Evolutionary conservation across 2,888 invertebrate species (phyloP), one percentile per base, ranked within the genome.

Genomic region (Limnephilus auricula): DNA sequence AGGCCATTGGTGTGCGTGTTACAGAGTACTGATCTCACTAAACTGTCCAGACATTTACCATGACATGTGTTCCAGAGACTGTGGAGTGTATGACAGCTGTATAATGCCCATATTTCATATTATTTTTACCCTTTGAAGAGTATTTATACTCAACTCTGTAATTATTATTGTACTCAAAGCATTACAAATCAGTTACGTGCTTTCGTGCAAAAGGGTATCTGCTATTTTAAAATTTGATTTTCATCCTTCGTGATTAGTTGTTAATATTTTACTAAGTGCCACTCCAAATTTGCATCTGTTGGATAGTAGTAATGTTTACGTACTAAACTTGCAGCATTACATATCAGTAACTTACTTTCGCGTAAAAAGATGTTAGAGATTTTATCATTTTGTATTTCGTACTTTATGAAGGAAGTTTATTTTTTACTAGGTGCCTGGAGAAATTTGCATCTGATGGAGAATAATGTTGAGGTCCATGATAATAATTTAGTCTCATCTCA

Each of bases 71-170:
- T 82, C 32, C 82, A 25, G 82, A 82, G 82, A 82, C 82, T 37
- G 50, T 50, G 65, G 65, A 65, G 65, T 25, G 37, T 34, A 25
- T 34, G 82, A 82, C 82, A 82, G 82, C 82, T 34, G 37, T 82
- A 82, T 34, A 82, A 34, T 34, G 32, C 82, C 82, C 82, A 82
- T 82, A 82, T 82, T 82, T 82, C 32, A 82, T 34, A 82, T 82
- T 82, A 34, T 34, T 82, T 82, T 34, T 82, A 34, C 31, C 82
- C 82, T 15, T 10, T 82, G 82, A 25, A 34, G 82, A 34, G 65
- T 65, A 65, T 65, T 65, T n/a, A 65, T 65, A 25, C n/a, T 25
- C 65, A 50, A 18, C 18, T 18, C 65, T 65, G 65, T 65, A 65
- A 65, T 65, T 65, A 65, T 65, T 65, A 65, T 65, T 65, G 25